phyloP scores from a whole-genome alignment of 1,140 invertebrate species.

The Berghia stephanieae region DNA sequence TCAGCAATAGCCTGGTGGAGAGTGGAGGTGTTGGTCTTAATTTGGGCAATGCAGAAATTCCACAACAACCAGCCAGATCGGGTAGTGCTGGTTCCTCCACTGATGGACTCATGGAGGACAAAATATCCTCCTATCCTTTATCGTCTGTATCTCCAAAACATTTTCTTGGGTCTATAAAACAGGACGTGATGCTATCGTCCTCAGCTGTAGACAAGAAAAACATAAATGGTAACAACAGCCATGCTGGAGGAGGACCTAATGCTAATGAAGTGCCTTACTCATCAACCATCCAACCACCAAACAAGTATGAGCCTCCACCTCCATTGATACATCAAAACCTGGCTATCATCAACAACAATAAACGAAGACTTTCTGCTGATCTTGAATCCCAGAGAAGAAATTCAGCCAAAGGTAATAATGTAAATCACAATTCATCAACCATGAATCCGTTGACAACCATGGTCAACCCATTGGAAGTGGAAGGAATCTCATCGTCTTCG shows the following conservation, averaged over 20 bases:
- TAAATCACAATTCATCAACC: too few species aligned
- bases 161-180: conserved; percentile 36
- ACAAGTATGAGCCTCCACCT: too few species aligned
- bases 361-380: conserved; percentile 56
- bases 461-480: conserved; percentile 18
- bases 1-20: conserved; percentile 37
- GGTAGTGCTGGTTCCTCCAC: not conserved
- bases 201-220: too few species aligned
- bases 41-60: too few species aligned
- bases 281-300: conserved; percentile 2
- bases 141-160: conserved; percentile 17
- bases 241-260: too few species aligned
- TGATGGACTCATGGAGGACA: too few species aligned
- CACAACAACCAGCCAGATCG: too few species aligned
- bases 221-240: too few species aligned
- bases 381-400: conserved; percentile 27
- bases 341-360: too few species aligned
- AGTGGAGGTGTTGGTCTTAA: conserved; percentile 7
- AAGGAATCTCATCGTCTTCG: not conserved
- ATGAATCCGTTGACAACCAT: conserved; percentile 2
- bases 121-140: too few species aligned
- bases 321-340: too few species aligned
- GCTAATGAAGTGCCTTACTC: conserved; percentile 14
- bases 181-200: conserved; percentile 39
- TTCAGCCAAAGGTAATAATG: too few species aligned